Conservation (phyloP, 1,140 invertebrate genomes). For the Trinorchestia longiramus region DNA sequence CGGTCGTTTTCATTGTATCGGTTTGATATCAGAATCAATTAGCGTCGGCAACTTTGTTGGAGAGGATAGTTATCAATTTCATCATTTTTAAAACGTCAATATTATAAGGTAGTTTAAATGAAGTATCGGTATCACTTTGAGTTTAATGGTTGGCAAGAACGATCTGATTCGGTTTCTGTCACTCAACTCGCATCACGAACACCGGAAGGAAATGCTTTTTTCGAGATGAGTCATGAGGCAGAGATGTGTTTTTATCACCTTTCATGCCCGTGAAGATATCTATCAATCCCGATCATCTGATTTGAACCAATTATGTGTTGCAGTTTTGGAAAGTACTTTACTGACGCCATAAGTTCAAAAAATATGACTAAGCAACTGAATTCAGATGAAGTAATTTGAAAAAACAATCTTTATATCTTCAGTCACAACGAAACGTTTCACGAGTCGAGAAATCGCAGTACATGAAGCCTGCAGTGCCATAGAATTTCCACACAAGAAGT, state of each 20-base stretch:
- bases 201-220: too few relatives aligned
- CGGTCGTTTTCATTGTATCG: too few relatives aligned
- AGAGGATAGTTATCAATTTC: background rate
- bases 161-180: too few relatives aligned
- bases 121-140: background rate
- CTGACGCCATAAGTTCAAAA: background rate
- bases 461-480: background rate
- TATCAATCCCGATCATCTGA: background rate
- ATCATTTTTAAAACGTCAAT: background rate
- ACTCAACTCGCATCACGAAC: too few relatives aligned
- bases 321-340: background rate
- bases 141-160: too few relatives aligned
- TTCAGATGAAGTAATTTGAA: background rate
- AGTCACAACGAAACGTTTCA: background rate
- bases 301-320: background rate
- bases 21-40: too few relatives aligned
- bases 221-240: too few relatives aligned
- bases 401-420: background rate
- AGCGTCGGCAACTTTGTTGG: too few relatives aligned
- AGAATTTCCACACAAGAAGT: background rate
- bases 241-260: background rate
- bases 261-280: background rate
- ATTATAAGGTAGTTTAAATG: background rate
- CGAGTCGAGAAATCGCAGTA: background rate
- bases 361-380: background rate